Base-by-base conservation (phyloP, 2,113 vertebrate species). In the Dicaeum eximium region DNA sequence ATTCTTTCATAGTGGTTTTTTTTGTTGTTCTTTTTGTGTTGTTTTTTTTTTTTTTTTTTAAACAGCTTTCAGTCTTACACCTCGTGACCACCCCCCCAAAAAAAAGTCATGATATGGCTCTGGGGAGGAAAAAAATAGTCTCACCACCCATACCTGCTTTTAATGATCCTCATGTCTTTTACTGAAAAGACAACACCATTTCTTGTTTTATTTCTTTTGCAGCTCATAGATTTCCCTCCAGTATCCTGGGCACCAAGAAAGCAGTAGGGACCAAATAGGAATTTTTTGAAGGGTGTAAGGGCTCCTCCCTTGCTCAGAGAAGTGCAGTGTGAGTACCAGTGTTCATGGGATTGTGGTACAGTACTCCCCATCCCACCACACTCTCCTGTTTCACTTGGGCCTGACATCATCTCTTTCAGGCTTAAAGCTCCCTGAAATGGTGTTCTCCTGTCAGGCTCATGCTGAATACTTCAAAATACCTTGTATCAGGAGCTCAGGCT, bases 151-250 rank as follows among this genome's bases (percentile, higher is more conserved):
- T 24, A 1, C 21, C 50, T 77, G 21, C 66, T 82, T 91, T 89
- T 90, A 93, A 80, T 86, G 64, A 56, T 70, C 56, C 70, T 75
- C 48, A 48, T 48, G 57, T 18, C 20, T 88, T 60, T 86, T 86
- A 73, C 20, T 60, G 64, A 38, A 93, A 83, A 83, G 38, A 61
- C 0, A 3, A 21, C 13, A 44, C 4, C 5, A 3, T 51, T 86
- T 81, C 53, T 71, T 67, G 6, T 44, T 94, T 95, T 58, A 50
- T 51, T 90, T 92, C 54, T 82, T 23, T 45, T 75, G 38, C 19
- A 33, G 33, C 62, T 85, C 13, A 13, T 27, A 38, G 38, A 57
- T 85, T 87, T 87, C 18, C 27, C 8, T 78, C 22, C 35, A 48
- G 11, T 38, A 53, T 73, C 35, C 54, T 38, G 33, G 73, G 27